Percentiles rank a stretch among this genome's conserved stretches.
Evolutionary conservation across 1,140 invertebrate genomes (phyloP).

Genomic region (Holcopasites calliopsidis): DNA sequence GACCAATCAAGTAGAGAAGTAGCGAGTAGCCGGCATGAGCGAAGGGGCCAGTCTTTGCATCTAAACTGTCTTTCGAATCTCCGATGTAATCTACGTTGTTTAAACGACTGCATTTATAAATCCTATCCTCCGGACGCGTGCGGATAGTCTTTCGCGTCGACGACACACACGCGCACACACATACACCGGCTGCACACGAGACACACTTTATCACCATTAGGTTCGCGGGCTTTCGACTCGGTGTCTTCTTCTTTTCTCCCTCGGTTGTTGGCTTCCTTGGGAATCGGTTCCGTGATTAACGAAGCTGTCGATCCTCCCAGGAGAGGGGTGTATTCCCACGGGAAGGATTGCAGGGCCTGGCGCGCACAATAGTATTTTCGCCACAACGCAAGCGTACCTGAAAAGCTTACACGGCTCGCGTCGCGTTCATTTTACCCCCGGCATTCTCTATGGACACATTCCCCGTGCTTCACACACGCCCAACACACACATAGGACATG

Average conservation of each 20-base stretch:
- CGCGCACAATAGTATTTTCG: constrained; percentile 52
- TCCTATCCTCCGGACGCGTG: constrained; percentile 26
- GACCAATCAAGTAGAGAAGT: constrained; percentile 58
- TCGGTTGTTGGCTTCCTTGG: neutral
- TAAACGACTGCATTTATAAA: constrained; percentile 60
- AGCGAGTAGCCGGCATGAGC: constrained; percentile 77
- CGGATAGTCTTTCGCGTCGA: constrained; percentile 9
- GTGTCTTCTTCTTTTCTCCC: neutral
- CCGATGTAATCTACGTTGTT: constrained; percentile 58
- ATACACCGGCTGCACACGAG: constrained; percentile 1
- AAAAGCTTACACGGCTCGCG: constrained; percentile 38
- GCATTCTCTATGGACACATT: constrained; percentile 41
- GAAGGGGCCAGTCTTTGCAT: constrained; percentile 79
- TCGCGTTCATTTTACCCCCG: constrained; percentile 34
- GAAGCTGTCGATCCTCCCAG: constrained; percentile 12
- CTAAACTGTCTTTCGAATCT: constrained; percentile 78
- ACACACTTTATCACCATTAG: neutral
- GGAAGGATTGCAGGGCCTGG: constrained; percentile 5
- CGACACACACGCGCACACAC: too few relatives aligned
- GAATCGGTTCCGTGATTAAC: constrained; percentile 20
- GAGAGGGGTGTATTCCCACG: constrained; percentile 12
- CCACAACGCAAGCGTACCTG: constrained; percentile 61
- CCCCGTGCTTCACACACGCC: constrained; percentile 13
- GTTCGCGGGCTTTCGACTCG: neutral
- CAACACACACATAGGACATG: neutral